Evolutionary conservation across 2,888 invertebrate genomes (phyloP).

Genomic region (Allolobophora icterica): DNA sequence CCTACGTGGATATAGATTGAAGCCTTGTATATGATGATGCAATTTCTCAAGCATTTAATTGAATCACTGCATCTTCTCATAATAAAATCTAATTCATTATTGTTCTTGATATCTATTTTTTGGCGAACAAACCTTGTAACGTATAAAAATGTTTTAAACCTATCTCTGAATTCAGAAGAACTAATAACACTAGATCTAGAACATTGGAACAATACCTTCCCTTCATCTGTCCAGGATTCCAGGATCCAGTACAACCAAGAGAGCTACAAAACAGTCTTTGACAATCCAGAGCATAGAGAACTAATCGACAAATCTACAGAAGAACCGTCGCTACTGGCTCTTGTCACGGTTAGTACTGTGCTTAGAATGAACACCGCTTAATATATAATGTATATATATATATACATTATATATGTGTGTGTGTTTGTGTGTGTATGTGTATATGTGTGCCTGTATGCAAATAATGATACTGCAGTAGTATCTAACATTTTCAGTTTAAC

Average conservation of each 20-base stretch:
- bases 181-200: too few relatives aligned
- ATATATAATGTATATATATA: background rate
- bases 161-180: too few relatives aligned
- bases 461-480: too few relatives aligned
- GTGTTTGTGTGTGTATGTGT: too few relatives aligned
- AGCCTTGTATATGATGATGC: background rate
- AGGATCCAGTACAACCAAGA: conserved; percentile 92
- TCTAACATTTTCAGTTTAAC: too few relatives aligned
- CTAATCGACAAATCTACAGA: conserved; percentile 76
- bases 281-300: conserved; percentile 75
- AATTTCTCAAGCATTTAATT: background rate
- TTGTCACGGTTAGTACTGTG: conserved; percentile 75
- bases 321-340: conserved; percentile 82
- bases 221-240: conserved; percentile 75
- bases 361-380: background rate
- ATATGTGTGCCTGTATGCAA: too few relatives aligned
- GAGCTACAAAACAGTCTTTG: conserved; percentile 79
- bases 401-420: too few relatives aligned
- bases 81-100: background rate
- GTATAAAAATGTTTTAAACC: too few relatives aligned
- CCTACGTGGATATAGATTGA: background rate
- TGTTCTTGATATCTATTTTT: too few relatives aligned
- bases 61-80: background rate
- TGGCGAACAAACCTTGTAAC: too few relatives aligned
- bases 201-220: background rate